Percentiles rank a stretch among this genome's conserved stretches.
These are phyloP conservation scores for Nephrocerus scutellatus DNA, from an alignment of 2,888 invertebrate genomes.

Conservation along the genomic window DNA sequence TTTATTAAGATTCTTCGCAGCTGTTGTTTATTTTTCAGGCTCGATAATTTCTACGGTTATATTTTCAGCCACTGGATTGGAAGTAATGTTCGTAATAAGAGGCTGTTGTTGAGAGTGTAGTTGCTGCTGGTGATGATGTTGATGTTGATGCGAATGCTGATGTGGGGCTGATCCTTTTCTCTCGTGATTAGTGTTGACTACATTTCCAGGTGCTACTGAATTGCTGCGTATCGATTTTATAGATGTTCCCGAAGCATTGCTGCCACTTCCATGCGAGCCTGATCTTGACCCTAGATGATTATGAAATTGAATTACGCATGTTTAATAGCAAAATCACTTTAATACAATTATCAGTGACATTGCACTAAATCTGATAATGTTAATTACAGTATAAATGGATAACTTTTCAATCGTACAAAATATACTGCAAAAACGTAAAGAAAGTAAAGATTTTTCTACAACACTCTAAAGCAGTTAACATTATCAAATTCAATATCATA, in stretches of 20 bases:
- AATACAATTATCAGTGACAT: too few relatives aligned
- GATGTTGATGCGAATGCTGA: slow-evolving; percentile 31
- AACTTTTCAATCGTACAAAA: too few relatives aligned
- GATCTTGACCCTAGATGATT: too few relatives aligned
- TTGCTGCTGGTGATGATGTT: slow-evolving; percentile 34
- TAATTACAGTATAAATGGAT: too few relatives aligned
- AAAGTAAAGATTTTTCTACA: too few relatives aligned
- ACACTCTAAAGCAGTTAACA: too few relatives aligned
- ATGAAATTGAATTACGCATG: too few relatives aligned
- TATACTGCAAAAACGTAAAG: too few relatives aligned
- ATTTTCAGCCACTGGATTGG: slow-evolving; percentile 54
- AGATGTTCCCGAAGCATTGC: slow-evolving; percentile 70
- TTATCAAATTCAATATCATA: too few relatives aligned
- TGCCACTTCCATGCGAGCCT: slow-evolving; percentile 65
- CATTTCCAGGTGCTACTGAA: slow-evolving; percentile 40
- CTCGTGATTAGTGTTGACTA: slow-evolving; percentile 30
- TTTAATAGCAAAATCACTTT: too few relatives aligned
- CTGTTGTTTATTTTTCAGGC: slow-evolving; percentile 53
- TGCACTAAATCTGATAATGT: too few relatives aligned
- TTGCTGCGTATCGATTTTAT: slow-evolving; percentile 59
- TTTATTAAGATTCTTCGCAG: too few relatives aligned
- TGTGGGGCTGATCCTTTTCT: slow-evolving; percentile 30
- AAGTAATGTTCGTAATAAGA: slow-evolving; percentile 41
- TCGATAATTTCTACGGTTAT: slow-evolving; percentile 73
- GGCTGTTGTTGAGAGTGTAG: slow-evolving; percentile 38